phyloP scores from a whole-genome alignment of 2,888 invertebrate genomes.

The Smittia sp. region DNA sequence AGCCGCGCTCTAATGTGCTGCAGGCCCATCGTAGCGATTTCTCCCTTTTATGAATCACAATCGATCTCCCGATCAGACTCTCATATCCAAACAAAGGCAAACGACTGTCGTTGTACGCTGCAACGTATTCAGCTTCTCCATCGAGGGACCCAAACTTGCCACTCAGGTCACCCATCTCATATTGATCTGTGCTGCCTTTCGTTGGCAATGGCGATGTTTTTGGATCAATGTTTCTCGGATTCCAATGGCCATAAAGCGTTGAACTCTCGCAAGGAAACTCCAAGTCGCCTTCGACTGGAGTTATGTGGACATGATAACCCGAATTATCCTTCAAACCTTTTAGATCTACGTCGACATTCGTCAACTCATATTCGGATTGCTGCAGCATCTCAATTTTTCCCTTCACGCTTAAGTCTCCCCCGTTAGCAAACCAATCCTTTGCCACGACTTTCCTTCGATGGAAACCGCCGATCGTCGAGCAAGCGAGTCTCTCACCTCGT shows the following conservation, averaged over 20 bases:
- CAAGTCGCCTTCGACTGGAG: slow-evolving; percentile 75
- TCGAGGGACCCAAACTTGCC: slow-evolving; percentile 80
- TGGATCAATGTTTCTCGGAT: slow-evolving; percentile 72
- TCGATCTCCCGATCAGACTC: slow-evolving; percentile 80
- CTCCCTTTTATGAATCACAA: slow-evolving; percentile 74
- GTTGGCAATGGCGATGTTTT: slow-evolving; percentile 60
- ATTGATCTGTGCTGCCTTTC: slow-evolving; percentile 77
- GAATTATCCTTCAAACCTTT: slow-evolving; percentile 67
- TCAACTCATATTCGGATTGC: slow-evolving; percentile 80
- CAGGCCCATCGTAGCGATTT: slow-evolving; percentile 75
- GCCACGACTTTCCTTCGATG: slow-evolving; percentile 80
- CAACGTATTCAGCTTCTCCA: slow-evolving; percentile 59
- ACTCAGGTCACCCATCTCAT: slow-evolving; percentile 81
- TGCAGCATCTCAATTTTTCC: slow-evolving; percentile 81
- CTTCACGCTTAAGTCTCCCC: slow-evolving; percentile 60
- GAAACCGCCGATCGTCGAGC: slow-evolving; percentile 72
- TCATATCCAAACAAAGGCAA: slow-evolving; percentile 76
- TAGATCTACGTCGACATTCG: slow-evolving; percentile 72
- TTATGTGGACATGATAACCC: slow-evolving; percentile 81
- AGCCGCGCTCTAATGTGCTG: slow-evolving; percentile 79
- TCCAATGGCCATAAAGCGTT: slow-evolving; percentile 80
- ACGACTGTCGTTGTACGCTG: slow-evolving; percentile 73
- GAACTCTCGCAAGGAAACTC: slow-evolving; percentile 85
- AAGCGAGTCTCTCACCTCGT: slow-evolving; percentile 83
- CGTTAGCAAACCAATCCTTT: slow-evolving; percentile 85